A percentile compares a stretch with the other conserved stretches of the same genome.
Conservation (phyloP, 2,113 vertebrate genomes). For the Lepidothrix coronata region DNA sequence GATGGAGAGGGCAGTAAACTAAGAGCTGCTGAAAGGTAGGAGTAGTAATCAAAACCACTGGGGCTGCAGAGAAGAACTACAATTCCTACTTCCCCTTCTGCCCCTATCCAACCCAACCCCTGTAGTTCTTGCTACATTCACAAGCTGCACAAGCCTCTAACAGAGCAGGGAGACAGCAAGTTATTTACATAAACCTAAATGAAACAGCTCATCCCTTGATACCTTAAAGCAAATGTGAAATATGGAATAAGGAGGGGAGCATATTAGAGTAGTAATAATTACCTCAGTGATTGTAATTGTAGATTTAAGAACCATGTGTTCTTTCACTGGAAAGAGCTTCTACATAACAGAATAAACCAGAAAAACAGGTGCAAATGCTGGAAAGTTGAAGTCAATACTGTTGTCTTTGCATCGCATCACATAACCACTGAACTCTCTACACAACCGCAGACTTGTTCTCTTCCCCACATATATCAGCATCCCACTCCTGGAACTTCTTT, state of each 20-base stretch:
- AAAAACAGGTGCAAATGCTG: not conserved
- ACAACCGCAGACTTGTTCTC: not conserved
- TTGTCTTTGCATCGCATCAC: not conserved
- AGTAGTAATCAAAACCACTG: not conserved
- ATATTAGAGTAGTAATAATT: not conserved
- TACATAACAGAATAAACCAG: not conserved
- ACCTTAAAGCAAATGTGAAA: not conserved
- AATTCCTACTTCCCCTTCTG: not conserved
- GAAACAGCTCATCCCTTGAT: not conserved
- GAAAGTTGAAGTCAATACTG: not conserved
- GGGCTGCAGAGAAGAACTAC: not conserved
- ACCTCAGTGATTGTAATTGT: not conserved
- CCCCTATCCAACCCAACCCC: not conserved
- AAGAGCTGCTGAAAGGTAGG: not conserved
- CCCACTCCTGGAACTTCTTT: not conserved
- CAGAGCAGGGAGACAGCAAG: not conserved
- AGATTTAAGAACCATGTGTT: not conserved
- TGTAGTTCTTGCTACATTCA: not conserved
- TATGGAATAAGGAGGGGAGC: not conserved
- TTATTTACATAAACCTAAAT: not conserved
- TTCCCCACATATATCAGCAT: not conserved
- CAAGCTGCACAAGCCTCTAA: not conserved
- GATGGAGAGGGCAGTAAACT: not conserved
- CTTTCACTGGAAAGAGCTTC: not conserved
- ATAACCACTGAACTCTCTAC: accelerated